Evolutionary conservation across 2,113 vertebrate genomes (phyloP).

Genomic region (Ammodytes marinus): DNA sequence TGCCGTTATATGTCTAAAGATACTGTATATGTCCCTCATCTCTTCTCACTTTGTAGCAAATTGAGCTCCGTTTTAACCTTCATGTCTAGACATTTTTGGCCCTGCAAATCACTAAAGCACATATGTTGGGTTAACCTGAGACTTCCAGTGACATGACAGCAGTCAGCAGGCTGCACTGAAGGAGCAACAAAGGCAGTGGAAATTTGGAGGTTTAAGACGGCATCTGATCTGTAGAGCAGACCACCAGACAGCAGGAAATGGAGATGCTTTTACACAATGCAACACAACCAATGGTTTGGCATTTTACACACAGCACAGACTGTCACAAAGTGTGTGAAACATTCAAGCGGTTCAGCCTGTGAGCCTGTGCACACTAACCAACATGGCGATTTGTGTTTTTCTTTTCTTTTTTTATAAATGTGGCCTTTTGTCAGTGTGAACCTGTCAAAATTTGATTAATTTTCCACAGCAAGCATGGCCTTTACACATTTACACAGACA

Average conservation of each 20-base stretch:
- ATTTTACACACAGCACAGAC: conserved; percentile 65
- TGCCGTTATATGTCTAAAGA: no score
- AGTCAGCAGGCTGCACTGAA: background rate
- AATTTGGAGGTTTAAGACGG: background rate
- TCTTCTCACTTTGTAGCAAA: background rate
- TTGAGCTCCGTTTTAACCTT: conserved; percentile 4
- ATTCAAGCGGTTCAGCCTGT: conserved; percentile 17
- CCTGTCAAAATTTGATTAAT: conserved; percentile 79
- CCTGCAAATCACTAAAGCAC: background rate
- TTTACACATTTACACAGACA: conserved; percentile 61
- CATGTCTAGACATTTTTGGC: conserved; percentile 25
- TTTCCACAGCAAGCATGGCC: conserved; percentile 71
- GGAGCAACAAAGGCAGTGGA: conserved; percentile 17
- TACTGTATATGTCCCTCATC: background rate
- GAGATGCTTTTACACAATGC: conserved; percentile 30
- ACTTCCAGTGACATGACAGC: background rate
- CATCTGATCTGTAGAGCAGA: conserved; percentile 1
- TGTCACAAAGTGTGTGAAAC: conserved; percentile 64
- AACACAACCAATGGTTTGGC: conserved; percentile 55
- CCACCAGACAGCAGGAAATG: conserved; percentile 46
- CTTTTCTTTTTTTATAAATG: conserved; percentile 59
- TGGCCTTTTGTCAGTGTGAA: conserved; percentile 75
- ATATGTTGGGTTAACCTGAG: background rate
- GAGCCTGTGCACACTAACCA: conserved; percentile 6
- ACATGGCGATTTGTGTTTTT: conserved; percentile 16